Evolutionary conservation across 2,113 vertebrate genomes (phyloP).

Genomic region (Peromyscus californicus): DNA sequence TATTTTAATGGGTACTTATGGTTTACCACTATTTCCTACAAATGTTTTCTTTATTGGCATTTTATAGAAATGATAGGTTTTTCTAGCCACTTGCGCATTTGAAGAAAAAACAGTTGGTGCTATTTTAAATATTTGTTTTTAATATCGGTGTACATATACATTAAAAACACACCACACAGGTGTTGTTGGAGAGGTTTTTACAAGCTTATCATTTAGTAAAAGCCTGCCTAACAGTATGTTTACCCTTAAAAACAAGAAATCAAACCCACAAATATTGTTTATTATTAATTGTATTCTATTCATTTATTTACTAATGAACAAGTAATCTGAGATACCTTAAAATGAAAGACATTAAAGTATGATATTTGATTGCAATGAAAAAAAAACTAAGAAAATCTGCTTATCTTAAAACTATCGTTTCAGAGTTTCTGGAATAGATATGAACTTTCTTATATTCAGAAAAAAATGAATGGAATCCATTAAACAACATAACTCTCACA

Average conservation of each 20-base stretch:
- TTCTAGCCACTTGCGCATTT: neutral
- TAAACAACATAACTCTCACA: neutral
- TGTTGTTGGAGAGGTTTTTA: neutral
- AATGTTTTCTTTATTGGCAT: neutral
- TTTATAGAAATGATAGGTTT: neutral
- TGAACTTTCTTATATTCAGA: neutral
- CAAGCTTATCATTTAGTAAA: neutral
- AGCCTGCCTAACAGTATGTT: neutral
- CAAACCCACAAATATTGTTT: neutral
- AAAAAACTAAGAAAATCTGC: neutral
- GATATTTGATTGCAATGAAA: neutral
- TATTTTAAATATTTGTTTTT: conserved; percentile 43
- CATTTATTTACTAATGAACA: neutral
- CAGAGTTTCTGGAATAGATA: neutral
- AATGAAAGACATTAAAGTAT: neutral
- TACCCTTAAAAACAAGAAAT: conserved; percentile 13
- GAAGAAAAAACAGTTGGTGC: neutral
- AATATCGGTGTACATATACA: neutral
- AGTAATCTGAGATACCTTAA: conserved; percentile 12
- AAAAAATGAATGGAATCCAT: neutral
- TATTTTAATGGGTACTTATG: neutral
- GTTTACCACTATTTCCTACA: neutral
- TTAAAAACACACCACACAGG: neutral
- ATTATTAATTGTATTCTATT: neutral
- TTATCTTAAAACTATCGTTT: neutral